phyloP scores from a whole-genome alignment of 2,113 vertebrate genomes.

The Malaclemys terrapin region DNA sequence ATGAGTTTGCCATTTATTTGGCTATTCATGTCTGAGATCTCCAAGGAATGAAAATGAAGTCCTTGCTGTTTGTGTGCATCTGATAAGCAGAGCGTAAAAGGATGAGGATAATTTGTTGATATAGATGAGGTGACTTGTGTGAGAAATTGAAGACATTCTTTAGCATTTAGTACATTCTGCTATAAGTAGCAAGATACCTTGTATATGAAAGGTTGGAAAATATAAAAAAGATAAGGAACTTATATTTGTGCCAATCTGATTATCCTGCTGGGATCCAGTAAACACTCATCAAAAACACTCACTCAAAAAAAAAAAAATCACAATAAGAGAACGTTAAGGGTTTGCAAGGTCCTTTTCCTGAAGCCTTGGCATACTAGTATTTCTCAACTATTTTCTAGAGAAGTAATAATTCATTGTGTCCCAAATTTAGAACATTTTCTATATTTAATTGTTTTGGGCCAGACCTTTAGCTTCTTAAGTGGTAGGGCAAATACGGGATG shows the following conservation, averaged over 20 bases:
- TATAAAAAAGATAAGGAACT: not conserved
- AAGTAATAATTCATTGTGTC: not conserved
- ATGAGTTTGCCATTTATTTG: slow-evolving; percentile 43
- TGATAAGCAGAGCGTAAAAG: slow-evolving; percentile 26
- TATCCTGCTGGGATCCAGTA: not conserved
- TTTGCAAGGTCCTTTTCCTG: not conserved
- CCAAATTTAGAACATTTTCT: not conserved
- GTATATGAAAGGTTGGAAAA: not conserved
- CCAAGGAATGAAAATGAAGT: slow-evolving; percentile 48
- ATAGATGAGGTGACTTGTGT: not conserved
- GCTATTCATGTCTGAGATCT: not conserved
- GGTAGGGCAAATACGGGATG: too few species aligned
- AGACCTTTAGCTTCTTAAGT: too few species aligned
- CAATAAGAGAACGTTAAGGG: not conserved
- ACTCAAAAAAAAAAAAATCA: not conserved
- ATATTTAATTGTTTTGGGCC: too few species aligned
- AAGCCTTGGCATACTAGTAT: not conserved
- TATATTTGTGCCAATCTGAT: not conserved
- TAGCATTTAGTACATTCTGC: not conserved
- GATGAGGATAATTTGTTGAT: not conserved
- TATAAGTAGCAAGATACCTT: not conserved
- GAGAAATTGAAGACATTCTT: not conserved
- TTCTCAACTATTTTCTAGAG: not conserved
- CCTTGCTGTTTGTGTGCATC: slow-evolving; percentile 28
- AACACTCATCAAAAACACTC: not conserved